phyloP scores from a whole-genome alignment of 1,140 invertebrate species.

The Piezodorus guildinii region DNA sequence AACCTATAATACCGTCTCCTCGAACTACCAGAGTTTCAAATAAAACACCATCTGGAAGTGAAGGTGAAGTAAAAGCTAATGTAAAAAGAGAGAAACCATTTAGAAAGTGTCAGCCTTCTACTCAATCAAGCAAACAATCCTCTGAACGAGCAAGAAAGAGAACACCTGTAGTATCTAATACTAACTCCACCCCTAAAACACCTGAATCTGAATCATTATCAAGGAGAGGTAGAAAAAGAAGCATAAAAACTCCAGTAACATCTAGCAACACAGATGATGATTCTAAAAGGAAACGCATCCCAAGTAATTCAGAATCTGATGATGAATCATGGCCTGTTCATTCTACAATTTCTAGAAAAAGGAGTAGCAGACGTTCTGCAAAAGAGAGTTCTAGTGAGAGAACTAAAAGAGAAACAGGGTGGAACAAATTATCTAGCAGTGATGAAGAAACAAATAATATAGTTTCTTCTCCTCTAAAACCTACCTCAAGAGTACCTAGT shows the following conservation, averaged over 20 bases:
- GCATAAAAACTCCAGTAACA: constrained; percentile 21
- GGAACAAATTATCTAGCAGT: constrained; percentile 24
- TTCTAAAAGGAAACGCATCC: constrained; percentile 19
- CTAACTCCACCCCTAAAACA: constrained; percentile 3
- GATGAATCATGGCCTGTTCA: constrained; percentile 16
- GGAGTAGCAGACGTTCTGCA: constrained; percentile 17
- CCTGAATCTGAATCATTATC: constrained; percentile 14
- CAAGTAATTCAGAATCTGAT: constrained; percentile 21
- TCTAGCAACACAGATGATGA: constrained; percentile 28
- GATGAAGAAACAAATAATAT: constrained; percentile 26
- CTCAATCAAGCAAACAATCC: neutral
- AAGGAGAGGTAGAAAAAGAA: constrained; percentile 20
- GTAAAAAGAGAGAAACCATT: neutral
- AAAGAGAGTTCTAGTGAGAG: constrained; percentile 24
- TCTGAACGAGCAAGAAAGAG: constrained; percentile 9
- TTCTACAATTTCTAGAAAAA: constrained; percentile 3
- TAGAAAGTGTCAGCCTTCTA: constrained; percentile 1
- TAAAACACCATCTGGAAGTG: constrained; percentile 21
- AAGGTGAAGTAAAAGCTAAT: constrained; percentile 15
- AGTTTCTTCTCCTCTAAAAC: constrained; percentile 25
- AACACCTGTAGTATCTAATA: neutral
- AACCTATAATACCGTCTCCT: constrained; percentile 4
- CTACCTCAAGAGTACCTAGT: constrained; percentile 25
- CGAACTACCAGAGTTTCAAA: constrained; percentile 1
- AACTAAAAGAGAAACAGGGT: constrained; percentile 19